A percentile compares a stretch with the other conserved stretches of the same genome.
Conservation (phyloP, 2,888 invertebrate species). For the Linyphia triangularis region DNA sequence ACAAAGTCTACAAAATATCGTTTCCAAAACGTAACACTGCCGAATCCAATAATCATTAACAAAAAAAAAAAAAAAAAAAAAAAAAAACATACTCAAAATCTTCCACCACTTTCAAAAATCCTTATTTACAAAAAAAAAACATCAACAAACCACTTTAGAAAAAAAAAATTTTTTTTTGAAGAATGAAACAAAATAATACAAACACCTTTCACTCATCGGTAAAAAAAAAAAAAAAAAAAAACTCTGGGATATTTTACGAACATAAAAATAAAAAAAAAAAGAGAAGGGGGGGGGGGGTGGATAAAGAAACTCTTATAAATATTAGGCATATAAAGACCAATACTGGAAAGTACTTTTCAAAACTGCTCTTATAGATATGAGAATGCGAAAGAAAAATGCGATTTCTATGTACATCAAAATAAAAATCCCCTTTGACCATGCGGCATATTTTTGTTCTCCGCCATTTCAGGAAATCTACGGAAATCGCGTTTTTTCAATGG, state of each 20-base stretch:
- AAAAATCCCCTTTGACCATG: slow-evolving; percentile 33
- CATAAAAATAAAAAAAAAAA: not conserved
- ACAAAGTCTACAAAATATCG: no score
- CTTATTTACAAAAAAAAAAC: no score
- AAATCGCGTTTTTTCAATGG: slow-evolving; percentile 68
- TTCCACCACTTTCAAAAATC: no score
- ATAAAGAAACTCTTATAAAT: slow-evolving; percentile 69
- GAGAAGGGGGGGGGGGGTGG: not conserved
- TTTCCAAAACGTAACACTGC: no score
- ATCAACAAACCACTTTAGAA: not conserved
- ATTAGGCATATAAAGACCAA: slow-evolving; percentile 69
- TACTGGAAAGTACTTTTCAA: slow-evolving; percentile 65
- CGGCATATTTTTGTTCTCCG: not conserved
- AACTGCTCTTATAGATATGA: slow-evolving; percentile 46
- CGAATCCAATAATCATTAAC: no score
- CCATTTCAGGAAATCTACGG: slow-evolving; percentile 58
- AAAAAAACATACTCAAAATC: no score
- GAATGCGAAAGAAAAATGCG: slow-evolving; percentile 9
- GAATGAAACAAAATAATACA: slow-evolving; percentile 45
- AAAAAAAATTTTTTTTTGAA: slow-evolving; percentile 33
- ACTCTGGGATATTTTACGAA: not conserved
- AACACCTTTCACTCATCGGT: slow-evolving; percentile 4
- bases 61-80: no score
- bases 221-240: not conserved
- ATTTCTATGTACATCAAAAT: slow-evolving; percentile 29